Conservation (phyloP, 2,797 vertebrate species). For the Sorex maritimensis region DNA sequence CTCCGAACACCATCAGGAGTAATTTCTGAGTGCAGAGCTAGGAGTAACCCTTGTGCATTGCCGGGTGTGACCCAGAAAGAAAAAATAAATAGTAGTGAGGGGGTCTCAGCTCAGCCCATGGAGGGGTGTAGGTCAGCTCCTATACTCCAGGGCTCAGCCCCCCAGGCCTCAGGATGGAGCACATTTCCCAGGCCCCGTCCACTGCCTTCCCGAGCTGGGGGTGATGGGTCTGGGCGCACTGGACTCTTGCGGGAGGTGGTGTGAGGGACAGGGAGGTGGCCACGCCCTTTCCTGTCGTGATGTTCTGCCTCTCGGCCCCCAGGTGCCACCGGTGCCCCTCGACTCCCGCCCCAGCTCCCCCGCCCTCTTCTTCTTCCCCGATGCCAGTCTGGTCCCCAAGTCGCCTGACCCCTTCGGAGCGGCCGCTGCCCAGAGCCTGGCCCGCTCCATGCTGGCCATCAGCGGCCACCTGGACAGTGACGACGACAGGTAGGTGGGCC, state of each 20-base stretch:
- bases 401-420: conserved; percentile 86
- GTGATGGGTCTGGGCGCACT: background rate
- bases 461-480: conserved; percentile 89
- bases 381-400: conserved; percentile 85
- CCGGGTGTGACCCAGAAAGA: background rate
- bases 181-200: background rate
- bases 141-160: background rate
- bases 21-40: too few relatives aligned
- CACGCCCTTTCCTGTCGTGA: background rate
- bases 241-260: too few relatives aligned
- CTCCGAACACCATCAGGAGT: too few relatives aligned
- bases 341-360: conserved; percentile 91
- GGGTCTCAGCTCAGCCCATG: conserved; percentile 14
- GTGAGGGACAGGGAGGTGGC: background rate
- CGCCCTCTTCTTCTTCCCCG: conserved; percentile 82
- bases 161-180: too few relatives aligned
- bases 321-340: conserved; percentile 67
- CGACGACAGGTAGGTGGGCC: conserved; percentile 90
- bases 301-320: conserved; percentile 24
- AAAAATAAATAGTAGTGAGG: background rate
- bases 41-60: too few relatives aligned
- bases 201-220: background rate
- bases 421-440: conserved; percentile 89
- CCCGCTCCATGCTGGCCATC: conserved; percentile 91
- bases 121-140: background rate